Evolutionary conservation across 2,113 vertebrate species (phyloP).

Genomic region (Enhydra lutris): DNA sequence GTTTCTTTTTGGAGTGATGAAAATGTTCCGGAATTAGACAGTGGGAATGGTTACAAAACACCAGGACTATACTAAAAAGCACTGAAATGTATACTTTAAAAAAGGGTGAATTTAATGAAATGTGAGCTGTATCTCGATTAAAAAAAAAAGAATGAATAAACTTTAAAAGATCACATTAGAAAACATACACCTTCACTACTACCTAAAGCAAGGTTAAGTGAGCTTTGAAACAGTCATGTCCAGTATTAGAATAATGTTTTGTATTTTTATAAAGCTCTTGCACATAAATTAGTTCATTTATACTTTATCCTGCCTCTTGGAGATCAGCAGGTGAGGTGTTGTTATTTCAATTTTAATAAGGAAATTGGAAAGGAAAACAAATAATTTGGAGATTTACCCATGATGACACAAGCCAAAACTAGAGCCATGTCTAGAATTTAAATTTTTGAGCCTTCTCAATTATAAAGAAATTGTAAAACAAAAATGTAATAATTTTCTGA

Average conservation of each 20-base stretch:
- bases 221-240: not conserved
- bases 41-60: not conserved
- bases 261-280: not conserved
- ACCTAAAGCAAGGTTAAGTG: not conserved
- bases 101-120: not conserved
- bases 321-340: not conserved
- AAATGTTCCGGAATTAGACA: not conserved
- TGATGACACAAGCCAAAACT: not conserved
- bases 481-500: not conserved
- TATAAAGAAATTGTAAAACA: not conserved
- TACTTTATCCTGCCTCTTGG: not conserved
- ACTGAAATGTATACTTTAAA: not conserved
- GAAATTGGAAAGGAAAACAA: not conserved
- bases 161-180: not conserved
- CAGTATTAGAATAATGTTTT: not conserved
- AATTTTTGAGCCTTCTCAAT: not conserved
- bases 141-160: not conserved
- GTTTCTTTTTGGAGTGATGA: not conserved
- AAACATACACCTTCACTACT: not conserved
- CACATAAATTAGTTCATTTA: not conserved
- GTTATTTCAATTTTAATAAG: not conserved
- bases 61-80: not conserved
- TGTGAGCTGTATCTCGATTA: not conserved
- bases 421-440: not conserved
- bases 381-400: not conserved